These are phyloP conservation scores for Callimico goeldii DNA, from an alignment of 2,797 vertebrate genomes.

Conservation along the genomic window DNA sequence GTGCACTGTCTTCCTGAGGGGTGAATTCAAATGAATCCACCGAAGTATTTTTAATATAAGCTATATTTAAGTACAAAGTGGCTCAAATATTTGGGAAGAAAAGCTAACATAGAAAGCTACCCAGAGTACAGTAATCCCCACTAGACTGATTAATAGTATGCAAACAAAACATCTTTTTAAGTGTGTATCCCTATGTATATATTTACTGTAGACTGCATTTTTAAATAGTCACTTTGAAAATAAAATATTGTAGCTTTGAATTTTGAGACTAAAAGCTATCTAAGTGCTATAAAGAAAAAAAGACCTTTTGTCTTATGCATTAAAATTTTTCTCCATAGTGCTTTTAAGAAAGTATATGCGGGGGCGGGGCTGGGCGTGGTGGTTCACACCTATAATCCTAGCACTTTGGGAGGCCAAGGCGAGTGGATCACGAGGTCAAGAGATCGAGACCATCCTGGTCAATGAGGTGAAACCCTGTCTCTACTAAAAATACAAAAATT, in stretches of 20 bases:
- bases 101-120: background rate
- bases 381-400: too few relatives aligned
- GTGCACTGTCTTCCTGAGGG: background rate
- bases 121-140: background rate
- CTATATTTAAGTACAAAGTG: background rate
- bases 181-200: background rate
- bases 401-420: too few relatives aligned
- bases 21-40: slow-evolving; percentile 6
- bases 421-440: too few relatives aligned
- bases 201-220: background rate
- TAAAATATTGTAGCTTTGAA: background rate
- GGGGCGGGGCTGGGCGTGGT: too few relatives aligned
- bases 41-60: background rate
- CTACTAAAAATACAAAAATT: too few relatives aligned
- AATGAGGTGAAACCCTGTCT: too few relatives aligned
- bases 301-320: background rate
- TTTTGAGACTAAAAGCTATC: background rate
- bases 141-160: background rate
- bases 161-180: background rate
- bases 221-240: background rate
- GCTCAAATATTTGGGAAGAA: background rate
- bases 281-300: background rate
- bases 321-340: background rate
- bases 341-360: slow-evolving; percentile 28
- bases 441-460: too few relatives aligned